Base-by-base conservation (phyloP, 2,888 invertebrate species). In the Esperia sulphurella region DNA sequence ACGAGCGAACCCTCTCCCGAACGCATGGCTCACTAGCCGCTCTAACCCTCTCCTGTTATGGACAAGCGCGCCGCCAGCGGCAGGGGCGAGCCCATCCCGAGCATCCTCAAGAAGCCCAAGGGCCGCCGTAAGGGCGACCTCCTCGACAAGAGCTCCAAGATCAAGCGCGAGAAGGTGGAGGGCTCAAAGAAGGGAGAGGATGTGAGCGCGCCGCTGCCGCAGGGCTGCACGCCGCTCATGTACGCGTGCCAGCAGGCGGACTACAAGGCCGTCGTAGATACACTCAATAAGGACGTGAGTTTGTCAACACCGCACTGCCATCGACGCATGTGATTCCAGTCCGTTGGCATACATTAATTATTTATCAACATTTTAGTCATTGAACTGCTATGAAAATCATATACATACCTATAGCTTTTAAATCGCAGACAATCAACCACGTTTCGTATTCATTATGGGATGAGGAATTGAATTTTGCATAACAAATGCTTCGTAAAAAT, bases 211-310 rank as follows among this genome's bases (percentile, higher is more conserved):
- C 79, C 85, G 63, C 79, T 92, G 63, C 89, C 89, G 60, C 91
- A 91, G 70, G 95, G 96, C 68, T 95, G 96, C 80, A 95, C 96
- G 57, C 92, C 94, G 64, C 93, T 97, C 72, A 97, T 97, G 96
- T 95, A 96, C 88, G 96, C 96, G 68, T 96, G 96, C 76, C 97
- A 97, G 83, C 96, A 96, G 78, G 95, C 94, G 45, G 93, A 95
- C 86, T 94, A 95, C 77, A 92, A 92, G 57, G 92, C 93, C 60
- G 95, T 96, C 58, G 90, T 94, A 61, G 92, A 92, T 63, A 92
- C 95, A 62, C 91, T 97, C 63, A 92, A 93, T 68, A 93, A 92
- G 71, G 94, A 95, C 92, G 95, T 95, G 91, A 91, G 91, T 91
- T 61, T 21, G 21, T 21, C 48, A 48, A 14, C 29, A 30, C 39